Conservation (phyloP, 2,797 vertebrate species). For the Mycteria americana region DNA sequence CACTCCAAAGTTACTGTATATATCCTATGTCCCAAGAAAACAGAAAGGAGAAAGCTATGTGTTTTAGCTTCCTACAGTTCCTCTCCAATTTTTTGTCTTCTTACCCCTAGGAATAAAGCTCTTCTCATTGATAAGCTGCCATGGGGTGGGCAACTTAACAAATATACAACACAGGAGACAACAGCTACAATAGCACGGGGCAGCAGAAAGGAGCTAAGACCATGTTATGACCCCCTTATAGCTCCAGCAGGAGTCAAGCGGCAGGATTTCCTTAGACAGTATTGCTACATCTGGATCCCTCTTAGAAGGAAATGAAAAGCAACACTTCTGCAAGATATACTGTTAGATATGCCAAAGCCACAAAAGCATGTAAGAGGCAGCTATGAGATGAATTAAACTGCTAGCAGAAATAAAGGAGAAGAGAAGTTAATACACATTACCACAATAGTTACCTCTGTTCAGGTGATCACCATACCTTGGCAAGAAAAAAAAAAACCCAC, state of each 20-base stretch:
- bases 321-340: neutral
- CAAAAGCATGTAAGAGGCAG: neutral
- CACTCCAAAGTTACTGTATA: neutral
- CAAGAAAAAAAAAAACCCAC: neutral
- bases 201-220: neutral
- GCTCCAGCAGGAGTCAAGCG: neutral
- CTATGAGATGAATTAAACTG: neutral
- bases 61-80: neutral
- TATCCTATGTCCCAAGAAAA: neutral
- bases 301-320: constrained; percentile 14
- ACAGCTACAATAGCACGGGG: neutral
- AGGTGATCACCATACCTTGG: neutral
- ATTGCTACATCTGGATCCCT: neutral
- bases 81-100: neutral
- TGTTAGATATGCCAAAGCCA: neutral
- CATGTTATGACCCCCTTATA: neutral
- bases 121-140: neutral
- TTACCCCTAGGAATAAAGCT: neutral
- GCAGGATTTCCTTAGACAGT: constrained; percentile 16
- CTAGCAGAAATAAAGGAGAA: neutral
- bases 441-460: neutral
- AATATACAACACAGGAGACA: neutral
- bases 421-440: neutral
- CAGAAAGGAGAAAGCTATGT: neutral
- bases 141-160: neutral